Base-by-base conservation (phyloP, 2,113 vertebrate genomes). In the Syngnathoides biaculeatus region DNA sequence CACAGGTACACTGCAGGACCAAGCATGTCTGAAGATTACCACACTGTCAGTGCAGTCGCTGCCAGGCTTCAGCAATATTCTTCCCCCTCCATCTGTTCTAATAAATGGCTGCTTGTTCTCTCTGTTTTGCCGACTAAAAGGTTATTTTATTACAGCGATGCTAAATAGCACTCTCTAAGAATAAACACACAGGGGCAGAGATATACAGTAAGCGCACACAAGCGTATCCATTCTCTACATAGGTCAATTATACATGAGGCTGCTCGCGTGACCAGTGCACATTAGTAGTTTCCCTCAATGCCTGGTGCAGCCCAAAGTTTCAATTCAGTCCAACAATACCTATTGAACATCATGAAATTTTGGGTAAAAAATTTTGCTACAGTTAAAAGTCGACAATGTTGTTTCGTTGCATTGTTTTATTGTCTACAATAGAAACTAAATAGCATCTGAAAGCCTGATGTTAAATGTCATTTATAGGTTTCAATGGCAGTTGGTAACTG, bases 201-300 rank as follows among this genome's bases (percentile, higher is more conserved):
- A 69, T 64, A 24, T 74, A n/a, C n/a, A n/a, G n/a, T n/a, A 56
- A 72, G 73, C 65, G 6, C 30, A 35, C 30, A 35, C 6, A 6
- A 35, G 30, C 30, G 57, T 48, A 79, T 64, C 66, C 74, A 78
- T 71, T 78, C 68, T 75, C 69, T 62, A 61, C 57, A 62, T 30
- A 40, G 80, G 63, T 89, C 81, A 89, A 87, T 91, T 89, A 86
- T 89, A 74, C 74, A 89, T 83, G 81, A 88, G 75, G 73, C 65
- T 73, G 43, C 75, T 81, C 67, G 79, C 55, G 77, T 84, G 75
- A 79, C 84, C 73, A 58, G 7, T 68, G 45, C 63, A 63, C 43
- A 77, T 76, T 79, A 80, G 66, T 40, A 73, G 24, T 35, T 77
- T 48, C 70, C 65, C 42, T 48, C 56, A 5, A 60, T 12, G 15